Conservation (phyloP, 2,888 invertebrate species). For the Hirtodrosophila histrioides region DNA sequence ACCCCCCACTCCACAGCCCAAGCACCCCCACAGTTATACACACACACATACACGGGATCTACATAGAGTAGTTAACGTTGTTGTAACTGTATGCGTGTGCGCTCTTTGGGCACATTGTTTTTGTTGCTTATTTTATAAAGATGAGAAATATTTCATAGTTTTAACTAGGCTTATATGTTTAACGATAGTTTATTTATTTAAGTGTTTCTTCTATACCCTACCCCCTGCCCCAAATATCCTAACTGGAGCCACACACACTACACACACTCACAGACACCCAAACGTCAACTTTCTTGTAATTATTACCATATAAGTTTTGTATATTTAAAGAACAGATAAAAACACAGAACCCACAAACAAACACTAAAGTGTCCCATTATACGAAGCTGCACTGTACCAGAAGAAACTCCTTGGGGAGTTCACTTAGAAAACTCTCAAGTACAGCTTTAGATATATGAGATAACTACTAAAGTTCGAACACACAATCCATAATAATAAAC, state of each 20-base stretch:
- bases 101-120: conserved; percentile 69
- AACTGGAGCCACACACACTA: conserved; percentile 44
- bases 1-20: conserved; percentile 17
- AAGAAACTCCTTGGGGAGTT: background rate
- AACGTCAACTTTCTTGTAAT: conserved; percentile 73
- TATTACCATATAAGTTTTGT: conserved; percentile 68
- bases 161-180: conserved; percentile 56
- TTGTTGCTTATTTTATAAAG: conserved; percentile 80
- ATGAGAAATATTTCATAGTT: conserved; percentile 71
- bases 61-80: conserved; percentile 5
- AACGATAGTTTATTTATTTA: conserved; percentile 69
- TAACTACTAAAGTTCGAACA: no score
- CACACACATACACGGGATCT: conserved; percentile 13
- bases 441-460: conserved; percentile 9
- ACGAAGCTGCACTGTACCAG: conserved; percentile 23
- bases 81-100: conserved; percentile 23
- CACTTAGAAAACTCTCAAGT: background rate
- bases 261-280: conserved; percentile 7
- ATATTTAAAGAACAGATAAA: conserved; percentile 39
- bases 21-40: conserved; percentile 4
- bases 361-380: conserved; percentile 11
- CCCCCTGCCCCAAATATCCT: conserved; percentile 45
- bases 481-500: conserved; percentile 5
- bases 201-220: conserved; percentile 55
- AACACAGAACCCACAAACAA: conserved; percentile 23